A percentile compares a stretch with the other conserved stretches of the same genome.
Conservation (phyloP, 2,888 invertebrate species). For the Drosophila multiciliata region DNA sequence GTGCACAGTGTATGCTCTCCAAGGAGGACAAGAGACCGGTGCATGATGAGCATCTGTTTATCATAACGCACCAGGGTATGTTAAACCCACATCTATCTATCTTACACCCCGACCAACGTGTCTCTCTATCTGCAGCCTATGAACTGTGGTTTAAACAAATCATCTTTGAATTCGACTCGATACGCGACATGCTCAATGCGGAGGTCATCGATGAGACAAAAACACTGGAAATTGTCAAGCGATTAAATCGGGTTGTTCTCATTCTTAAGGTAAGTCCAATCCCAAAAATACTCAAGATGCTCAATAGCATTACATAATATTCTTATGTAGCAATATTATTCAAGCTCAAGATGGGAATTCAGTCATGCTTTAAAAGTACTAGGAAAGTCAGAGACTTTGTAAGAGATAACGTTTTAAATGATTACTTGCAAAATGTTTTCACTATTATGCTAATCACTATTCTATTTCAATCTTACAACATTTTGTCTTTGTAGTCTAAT, state of each 20-base stretch:
- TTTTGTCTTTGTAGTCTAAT: background rate
- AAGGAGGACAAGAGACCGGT: conserved; percentile 90
- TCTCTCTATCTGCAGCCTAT: conserved; percentile 89
- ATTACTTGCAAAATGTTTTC: background rate
- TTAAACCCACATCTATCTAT: background rate
- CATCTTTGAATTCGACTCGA: conserved; percentile 97
- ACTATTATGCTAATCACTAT: background rate
- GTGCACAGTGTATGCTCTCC: conserved; percentile 93
- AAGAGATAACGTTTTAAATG: background rate
- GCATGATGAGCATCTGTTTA: conserved; percentile 99
- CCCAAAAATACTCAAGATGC: background rate
- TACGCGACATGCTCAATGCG: conserved; percentile 91
- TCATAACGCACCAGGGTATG: conserved; percentile 98
- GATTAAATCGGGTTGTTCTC: conserved; percentile 95
- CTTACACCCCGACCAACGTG: background rate
- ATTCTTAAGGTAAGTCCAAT: conserved; percentile 91
- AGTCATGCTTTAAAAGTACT: background rate
- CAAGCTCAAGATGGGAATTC: background rate
- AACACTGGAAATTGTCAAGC: conserved; percentile 95
- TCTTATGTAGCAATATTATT: background rate
- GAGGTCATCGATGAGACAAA: conserved; percentile 94
- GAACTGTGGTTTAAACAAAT: conserved; percentile 99
- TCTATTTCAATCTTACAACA: background rate
- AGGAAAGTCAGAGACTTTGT: background rate
- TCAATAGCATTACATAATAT: background rate